These are phyloP conservation scores for Onychomys torridus DNA, from an alignment of 2,797 vertebrate genomes.

Conservation along the genomic window DNA sequence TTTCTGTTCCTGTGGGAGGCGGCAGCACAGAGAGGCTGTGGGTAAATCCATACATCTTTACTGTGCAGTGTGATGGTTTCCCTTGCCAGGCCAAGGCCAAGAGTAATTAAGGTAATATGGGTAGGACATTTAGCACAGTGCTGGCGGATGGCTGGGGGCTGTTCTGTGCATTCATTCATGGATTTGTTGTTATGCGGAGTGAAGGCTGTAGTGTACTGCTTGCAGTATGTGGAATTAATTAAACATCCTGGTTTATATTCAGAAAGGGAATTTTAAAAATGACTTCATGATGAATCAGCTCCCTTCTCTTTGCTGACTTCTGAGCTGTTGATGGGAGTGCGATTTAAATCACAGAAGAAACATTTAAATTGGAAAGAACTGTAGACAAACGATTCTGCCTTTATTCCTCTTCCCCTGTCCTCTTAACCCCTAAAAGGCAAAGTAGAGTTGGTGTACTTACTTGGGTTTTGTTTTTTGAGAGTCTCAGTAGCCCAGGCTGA, in stretches of 20 bases:
- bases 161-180: not conserved
- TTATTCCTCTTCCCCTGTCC: not conserved
- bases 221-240: constrained; percentile 31
- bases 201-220: not conserved
- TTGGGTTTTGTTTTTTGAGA: not conserved
- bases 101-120: not conserved
- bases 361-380: not conserved
- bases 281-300: constrained; percentile 38
- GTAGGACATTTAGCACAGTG: not conserved
- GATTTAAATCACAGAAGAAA: not conserved
- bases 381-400: not conserved
- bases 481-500: not conserved
- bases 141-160: not conserved
- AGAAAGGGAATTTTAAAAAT: constrained; percentile 41
- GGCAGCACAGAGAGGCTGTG: not conserved
- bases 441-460: not conserved
- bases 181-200: not conserved
- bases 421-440: not conserved
- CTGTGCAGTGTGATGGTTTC: not conserved
- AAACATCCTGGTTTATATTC: constrained; percentile 34
- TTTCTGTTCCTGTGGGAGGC: not conserved
- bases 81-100: not conserved
- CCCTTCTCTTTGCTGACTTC: not conserved
- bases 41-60: not conserved
- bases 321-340: not conserved